Base-by-base conservation (phyloP, 2,113 vertebrate genomes). In the Istiophorus platypterus region DNA sequence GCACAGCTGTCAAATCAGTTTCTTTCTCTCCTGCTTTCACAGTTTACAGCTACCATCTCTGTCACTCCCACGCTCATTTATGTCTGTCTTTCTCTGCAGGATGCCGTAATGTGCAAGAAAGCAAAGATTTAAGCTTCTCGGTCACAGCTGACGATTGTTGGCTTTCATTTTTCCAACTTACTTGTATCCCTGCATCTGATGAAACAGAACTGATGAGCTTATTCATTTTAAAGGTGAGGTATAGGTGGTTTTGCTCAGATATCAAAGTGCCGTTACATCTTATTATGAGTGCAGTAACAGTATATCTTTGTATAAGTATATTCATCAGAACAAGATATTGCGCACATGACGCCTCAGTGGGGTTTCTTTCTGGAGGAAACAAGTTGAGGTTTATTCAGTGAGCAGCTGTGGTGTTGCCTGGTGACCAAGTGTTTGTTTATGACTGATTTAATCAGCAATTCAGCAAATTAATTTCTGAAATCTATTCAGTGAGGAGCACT, bases 401-500 rank as follows among this genome's bases (percentile, higher is more conserved):
- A 78, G 52, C 86, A 76, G 78, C 73, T 81, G 75, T 42, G 18
- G 26, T 59, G 65, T 82, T 85, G 66, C 79, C 58, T 81, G 62
- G 75, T 82, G 59, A 84, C 58, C 24, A 15, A 71, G 70, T 61
- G 51, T 79, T 57, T 82, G 59, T 81, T 68, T 83, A 17, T 76
- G 49, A 64, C 64, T 61, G 71, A 82, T 78, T 74, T 66, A 78
- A 80, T 82, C 64, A 64, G 41, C 67, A 85, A 77, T 80, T 65
- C 57, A 72, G 26, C 41, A 81, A 87, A 89, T 84, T 54, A 87
- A 75, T 76, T 15, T 64, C 18, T 68, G 73, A 51, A 56, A 61
- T 75, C 45, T 62, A 18, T 79, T 82, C 64, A 45, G 39, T 3
- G 6, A 56, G 57, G 1, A 41, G 54, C 31, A 42, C 7, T 56